Conservation (phyloP, 1,140 invertebrate species). For the Tetragnatha versicolor region DNA sequence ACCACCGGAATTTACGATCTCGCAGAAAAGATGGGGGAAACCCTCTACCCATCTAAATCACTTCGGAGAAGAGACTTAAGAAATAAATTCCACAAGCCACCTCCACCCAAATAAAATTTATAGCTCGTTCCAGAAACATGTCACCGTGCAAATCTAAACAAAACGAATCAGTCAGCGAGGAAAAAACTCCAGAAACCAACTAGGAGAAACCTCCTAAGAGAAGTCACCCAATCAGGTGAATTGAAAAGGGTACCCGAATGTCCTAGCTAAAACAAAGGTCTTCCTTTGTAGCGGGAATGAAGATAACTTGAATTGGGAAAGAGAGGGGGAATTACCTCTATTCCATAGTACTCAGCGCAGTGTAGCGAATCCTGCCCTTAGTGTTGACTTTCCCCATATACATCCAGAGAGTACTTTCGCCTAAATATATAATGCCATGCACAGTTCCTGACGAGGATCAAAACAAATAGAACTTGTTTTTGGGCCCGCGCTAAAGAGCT, state of each 20-base stretch:
- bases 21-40: background rate
- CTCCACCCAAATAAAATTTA: conserved; percentile 12
- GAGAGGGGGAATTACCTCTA: too few relatives aligned
- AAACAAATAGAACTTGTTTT: too few relatives aligned
- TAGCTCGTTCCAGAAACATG: background rate
- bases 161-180: conserved; percentile 23
- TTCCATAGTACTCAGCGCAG: too few relatives aligned
- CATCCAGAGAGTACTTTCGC: too few relatives aligned
- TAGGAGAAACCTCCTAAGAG: background rate
- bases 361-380: too few relatives aligned
- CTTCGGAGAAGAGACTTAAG: too few relatives aligned
- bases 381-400: too few relatives aligned
- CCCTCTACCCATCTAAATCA: background rate
- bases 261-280: conserved; percentile 15
- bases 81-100: too few relatives aligned
- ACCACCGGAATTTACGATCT: conserved; percentile 4
- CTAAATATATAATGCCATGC: too few relatives aligned
- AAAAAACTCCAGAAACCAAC: background rate
- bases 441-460: too few relatives aligned
- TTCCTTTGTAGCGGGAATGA: background rate
- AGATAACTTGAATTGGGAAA: background rate
- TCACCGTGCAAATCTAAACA: conserved; percentile 8
- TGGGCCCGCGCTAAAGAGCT: too few relatives aligned
- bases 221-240: conserved; percentile 21
- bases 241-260: conserved; percentile 9